These are phyloP conservation scores for Poecilobothrus nobilitatus DNA, from an alignment of 2,888 invertebrate genomes.

Conservation along the genomic window DNA sequence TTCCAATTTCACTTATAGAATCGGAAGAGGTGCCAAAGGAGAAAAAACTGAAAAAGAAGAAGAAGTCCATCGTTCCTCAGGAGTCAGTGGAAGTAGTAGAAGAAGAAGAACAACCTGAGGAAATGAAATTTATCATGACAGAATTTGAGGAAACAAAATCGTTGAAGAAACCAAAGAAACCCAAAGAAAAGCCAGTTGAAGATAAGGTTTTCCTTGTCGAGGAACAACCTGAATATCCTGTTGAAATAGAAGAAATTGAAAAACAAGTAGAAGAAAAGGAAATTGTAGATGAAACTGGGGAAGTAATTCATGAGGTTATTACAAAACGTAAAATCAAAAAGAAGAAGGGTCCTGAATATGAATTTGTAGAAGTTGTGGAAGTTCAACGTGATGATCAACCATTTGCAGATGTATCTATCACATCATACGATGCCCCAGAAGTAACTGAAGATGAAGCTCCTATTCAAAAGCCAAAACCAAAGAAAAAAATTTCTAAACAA, in stretches of 20 bases:
- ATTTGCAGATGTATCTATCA: constrained; percentile 42
- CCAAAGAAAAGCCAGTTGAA: not conserved
- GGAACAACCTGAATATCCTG: constrained; percentile 28
- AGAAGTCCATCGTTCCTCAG: constrained; percentile 19
- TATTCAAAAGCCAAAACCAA: constrained; percentile 35
- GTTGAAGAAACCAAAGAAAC: constrained; percentile 22
- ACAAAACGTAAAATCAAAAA: constrained; percentile 41
- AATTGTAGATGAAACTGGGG: constrained; percentile 36
- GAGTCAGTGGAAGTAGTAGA: constrained; percentile 13
- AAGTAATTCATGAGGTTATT: constrained; percentile 34
- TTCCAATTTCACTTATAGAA: constrained; percentile 31
- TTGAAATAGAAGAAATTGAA: constrained; percentile 36
- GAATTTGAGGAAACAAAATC: constrained; percentile 21
- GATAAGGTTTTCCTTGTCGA: constrained; percentile 28
- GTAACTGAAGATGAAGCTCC: constrained; percentile 22
- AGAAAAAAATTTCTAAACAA: constrained; percentile 30
- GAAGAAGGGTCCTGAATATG: constrained; percentile 42
- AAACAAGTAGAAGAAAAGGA: constrained; percentile 42
- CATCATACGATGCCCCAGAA: constrained; percentile 39
- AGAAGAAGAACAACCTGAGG: constrained; percentile 21
- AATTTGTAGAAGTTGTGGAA: constrained; percentile 41
- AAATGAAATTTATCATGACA: constrained; percentile 14
- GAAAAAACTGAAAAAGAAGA: constrained; percentile 25
- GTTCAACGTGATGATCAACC: constrained; percentile 41
- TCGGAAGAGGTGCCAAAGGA: constrained; percentile 23